Percentiles rank a stretch among this genome's conserved stretches.
These are phyloP conservation scores for Acrocephalus kingi DNA, from an alignment of 2,113 vertebrate species.

Conservation along the genomic window DNA sequence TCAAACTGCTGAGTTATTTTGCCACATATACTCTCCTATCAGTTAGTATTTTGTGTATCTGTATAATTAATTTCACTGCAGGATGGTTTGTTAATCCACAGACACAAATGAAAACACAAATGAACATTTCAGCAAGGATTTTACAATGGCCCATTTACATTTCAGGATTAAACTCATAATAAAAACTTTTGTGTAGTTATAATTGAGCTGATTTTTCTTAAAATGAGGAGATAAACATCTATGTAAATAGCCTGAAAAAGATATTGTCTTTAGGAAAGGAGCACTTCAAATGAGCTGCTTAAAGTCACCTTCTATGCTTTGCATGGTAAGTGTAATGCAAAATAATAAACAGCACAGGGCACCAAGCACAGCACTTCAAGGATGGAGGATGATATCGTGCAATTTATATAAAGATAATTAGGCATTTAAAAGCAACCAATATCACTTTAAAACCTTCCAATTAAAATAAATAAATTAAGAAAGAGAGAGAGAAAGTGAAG, in stretches of 20 bases:
- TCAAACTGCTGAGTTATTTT: constrained; percentile 50
- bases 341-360: constrained; percentile 69
- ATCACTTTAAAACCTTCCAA: constrained; percentile 66
- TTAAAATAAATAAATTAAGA: constrained; percentile 34
- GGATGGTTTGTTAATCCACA: constrained; percentile 59
- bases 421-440: constrained; percentile 69
- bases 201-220: constrained; percentile 73
- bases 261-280: constrained; percentile 62
- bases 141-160: constrained; percentile 63
- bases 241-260: constrained; percentile 71
- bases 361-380: constrained; percentile 37
- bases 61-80: constrained; percentile 60
- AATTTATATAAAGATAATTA: constrained; percentile 73
- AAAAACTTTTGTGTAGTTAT: constrained; percentile 74
- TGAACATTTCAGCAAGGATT: constrained; percentile 67
- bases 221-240: constrained; percentile 67
- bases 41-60: constrained; percentile 47
- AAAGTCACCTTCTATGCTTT: constrained; percentile 76
- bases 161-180: constrained; percentile 69
- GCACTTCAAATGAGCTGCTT: constrained; percentile 69
- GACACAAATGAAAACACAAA: constrained; percentile 61
- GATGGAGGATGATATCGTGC: constrained; percentile 61
- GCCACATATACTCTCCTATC: neutral
- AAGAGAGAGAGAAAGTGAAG: neutral
- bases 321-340: constrained; percentile 72